Evolutionary conservation across 2,797 vertebrate genomes (phyloP).

Genomic region (Catharus ustulatus): DNA sequence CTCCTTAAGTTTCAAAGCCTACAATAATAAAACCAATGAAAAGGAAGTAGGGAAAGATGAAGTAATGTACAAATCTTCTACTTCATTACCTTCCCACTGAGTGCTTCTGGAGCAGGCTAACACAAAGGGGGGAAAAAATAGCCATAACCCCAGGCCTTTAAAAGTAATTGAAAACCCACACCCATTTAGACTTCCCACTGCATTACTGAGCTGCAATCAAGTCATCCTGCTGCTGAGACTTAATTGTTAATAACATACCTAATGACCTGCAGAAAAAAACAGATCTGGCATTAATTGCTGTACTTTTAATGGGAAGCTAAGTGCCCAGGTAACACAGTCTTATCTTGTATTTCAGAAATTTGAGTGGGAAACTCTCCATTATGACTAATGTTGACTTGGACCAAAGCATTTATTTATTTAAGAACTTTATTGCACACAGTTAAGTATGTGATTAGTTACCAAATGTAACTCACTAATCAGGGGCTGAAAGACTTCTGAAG

Average conservation of each 20-base stretch:
- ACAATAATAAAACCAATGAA: slow-evolving; percentile 28
- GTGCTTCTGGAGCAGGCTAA: slow-evolving; percentile 29
- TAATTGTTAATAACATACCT: slow-evolving; percentile 45
- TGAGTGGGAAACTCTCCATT: slow-evolving; percentile 21
- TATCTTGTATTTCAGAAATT: slow-evolving; percentile 34
- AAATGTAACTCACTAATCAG: slow-evolving; percentile 40
- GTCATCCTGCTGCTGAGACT: slow-evolving; percentile 5
- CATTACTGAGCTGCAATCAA: slow-evolving; percentile 21
- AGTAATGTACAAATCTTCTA: slow-evolving; percentile 35
- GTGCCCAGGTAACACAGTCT: neutral
- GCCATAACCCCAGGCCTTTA: slow-evolving; percentile 6
- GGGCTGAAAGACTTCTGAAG: slow-evolving; percentile 37
- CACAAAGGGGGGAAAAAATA: neutral
- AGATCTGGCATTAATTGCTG: slow-evolving; percentile 19
- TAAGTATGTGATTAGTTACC: slow-evolving; percentile 57
- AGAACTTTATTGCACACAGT: slow-evolving; percentile 48
- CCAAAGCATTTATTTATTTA: slow-evolving; percentile 59
- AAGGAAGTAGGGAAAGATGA: neutral
- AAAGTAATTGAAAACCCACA: slow-evolving; percentile 30
- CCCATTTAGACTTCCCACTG: slow-evolving; percentile 24
- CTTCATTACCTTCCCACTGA: slow-evolving; percentile 45
- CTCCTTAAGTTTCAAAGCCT: slow-evolving; percentile 50
- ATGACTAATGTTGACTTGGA: slow-evolving; percentile 6
- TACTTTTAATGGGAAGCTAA: neutral
- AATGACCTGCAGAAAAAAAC: neutral